phyloP scores from a whole-genome alignment of 2,797 vertebrate genomes.

The Benthosema pterotum region DNA sequence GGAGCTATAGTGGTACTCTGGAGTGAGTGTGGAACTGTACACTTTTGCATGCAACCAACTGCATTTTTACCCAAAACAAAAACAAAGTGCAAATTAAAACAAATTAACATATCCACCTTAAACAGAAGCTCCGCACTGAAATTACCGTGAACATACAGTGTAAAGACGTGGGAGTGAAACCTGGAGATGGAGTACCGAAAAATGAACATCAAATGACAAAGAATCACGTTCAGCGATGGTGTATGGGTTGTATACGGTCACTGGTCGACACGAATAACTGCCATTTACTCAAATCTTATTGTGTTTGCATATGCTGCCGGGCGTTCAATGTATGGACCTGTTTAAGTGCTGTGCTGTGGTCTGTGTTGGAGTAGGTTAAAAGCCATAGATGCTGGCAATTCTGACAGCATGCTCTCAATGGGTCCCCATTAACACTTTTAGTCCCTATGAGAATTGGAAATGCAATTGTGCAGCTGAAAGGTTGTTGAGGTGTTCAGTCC shows the following conservation, averaged over 20 bases:
- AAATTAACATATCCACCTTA: background rate
- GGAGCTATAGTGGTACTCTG: no score
- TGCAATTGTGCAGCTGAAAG: no score
- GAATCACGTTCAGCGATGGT: background rate
- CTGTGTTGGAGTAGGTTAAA: background rate
- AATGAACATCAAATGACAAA: background rate
- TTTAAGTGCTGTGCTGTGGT: background rate
- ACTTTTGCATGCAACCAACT: no score
- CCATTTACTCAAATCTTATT: background rate
- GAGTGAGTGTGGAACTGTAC: no score
- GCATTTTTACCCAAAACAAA: no score
- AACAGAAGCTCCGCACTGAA: conserved; percentile 2
- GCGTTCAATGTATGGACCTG: background rate
- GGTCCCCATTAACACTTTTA: background rate
- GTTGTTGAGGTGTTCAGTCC: no score
- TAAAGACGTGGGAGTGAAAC: background rate
- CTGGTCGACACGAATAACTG: background rate
- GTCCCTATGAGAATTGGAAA: background rate
- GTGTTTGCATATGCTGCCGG: background rate
- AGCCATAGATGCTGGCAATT: background rate
- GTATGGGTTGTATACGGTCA: background rate
- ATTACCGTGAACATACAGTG: background rate
- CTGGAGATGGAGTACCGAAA: background rate
- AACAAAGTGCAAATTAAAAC: no score
- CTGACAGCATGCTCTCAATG: background rate